Base-by-base conservation (phyloP, 2,888 invertebrate genomes). In the Anaspis maculata region DNA sequence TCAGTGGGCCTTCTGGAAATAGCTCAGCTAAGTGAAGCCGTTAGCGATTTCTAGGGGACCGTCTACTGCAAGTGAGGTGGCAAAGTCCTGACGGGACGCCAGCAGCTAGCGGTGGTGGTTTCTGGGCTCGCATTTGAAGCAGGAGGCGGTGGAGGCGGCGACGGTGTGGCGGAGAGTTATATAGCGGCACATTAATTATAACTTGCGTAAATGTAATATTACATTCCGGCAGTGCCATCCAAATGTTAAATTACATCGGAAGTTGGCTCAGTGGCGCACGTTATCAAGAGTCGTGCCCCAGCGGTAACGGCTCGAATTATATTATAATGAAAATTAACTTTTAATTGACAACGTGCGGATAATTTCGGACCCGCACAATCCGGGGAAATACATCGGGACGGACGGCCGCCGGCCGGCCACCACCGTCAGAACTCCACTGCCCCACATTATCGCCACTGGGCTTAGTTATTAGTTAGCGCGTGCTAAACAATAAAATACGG, bases 161-260 rank as follows among this genome's bases (percentile, higher is more conserved):
- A 25, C 13, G n/a, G n/a, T n/a, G n/a, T n/a, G 38, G 38, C 23
- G 41, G 37, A 27, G 41, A 45, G 47, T 47, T 50, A 45, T 46
- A 45, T 36, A 41, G 49, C 46, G 45, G 54, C 52, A 52, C 52
- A 57, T 61, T 61, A 61, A 61, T 61, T 59, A 61, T 58, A 59
- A 60, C 56, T 61, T 57, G 55, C 52, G 56, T 57, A 55, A 54
- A 59, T 59, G 56, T 59, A 58, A 60, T 58, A 57, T 60, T 57
- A 57, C 58, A 54, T 56, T 57, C 56, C 54, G 52, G 48, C 51
- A 49, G 52, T 56, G 56, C 53, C 53, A 59, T 58, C 56, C 54
- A 48, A 57, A 56, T 59, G 58, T 57, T 59, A 57, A 59, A 59
- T 59, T 57, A 57, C 56, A 57, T 58, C 52, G 52, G 50, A 56